These are phyloP conservation scores for Leptothorax acervorum DNA, from an alignment of 2,888 invertebrate species.

Conservation along the genomic window DNA sequence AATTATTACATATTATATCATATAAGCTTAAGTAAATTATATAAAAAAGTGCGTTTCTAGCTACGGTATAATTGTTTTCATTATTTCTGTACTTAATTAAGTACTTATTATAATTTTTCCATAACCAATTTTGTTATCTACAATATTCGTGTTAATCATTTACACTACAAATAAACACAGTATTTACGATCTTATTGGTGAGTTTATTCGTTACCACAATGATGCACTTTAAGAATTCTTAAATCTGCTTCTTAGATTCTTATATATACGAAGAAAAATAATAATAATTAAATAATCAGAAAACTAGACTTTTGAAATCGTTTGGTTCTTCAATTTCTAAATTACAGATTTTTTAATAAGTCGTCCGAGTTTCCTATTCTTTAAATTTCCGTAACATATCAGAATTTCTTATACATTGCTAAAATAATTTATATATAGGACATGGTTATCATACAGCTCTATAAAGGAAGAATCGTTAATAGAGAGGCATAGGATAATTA, in stretches of 20 bases:
- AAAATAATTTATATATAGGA: slow-evolving; percentile 5
- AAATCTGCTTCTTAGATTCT: not conserved
- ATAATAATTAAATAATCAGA: not conserved
- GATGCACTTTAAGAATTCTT: not conserved
- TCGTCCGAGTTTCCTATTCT: not conserved
- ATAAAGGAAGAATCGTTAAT: not conserved
- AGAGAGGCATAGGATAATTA: slow-evolving; percentile 68
- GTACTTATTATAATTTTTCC: not conserved
- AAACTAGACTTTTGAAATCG: not conserved
- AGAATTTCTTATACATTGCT: not conserved
- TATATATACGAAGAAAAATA: not conserved
- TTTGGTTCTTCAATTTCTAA: not conserved
- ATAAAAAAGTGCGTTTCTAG: not conserved
- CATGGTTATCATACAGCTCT: not conserved
- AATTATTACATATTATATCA: not conserved
- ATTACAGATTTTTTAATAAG: not conserved
- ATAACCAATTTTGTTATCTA: not conserved
- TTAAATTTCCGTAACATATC: not conserved
- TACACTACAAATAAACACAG: slow-evolving; percentile 5
- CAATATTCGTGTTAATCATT: not conserved
- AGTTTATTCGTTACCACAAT: not conserved
- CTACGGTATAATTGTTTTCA: not conserved
- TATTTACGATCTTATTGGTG: not conserved
- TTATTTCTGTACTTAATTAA: not conserved
- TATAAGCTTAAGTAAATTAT: not conserved